Evolutionary conservation across 2,888 invertebrate genomes (phyloP).

Genomic region (Cremastinae sp.): DNA sequence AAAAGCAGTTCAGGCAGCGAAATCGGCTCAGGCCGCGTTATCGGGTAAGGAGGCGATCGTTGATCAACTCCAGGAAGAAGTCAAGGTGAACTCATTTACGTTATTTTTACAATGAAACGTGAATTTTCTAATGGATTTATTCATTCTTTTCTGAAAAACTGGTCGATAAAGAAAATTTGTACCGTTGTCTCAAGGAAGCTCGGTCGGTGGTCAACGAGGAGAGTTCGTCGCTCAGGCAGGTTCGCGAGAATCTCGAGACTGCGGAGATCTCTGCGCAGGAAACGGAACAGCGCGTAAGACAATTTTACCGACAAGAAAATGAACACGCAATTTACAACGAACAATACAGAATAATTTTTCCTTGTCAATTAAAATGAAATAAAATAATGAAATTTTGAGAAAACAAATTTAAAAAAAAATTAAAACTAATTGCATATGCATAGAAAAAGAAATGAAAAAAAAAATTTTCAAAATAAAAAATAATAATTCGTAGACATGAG

Average conservation of each 20-base stretch:
- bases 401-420: no score
- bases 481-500: no score
- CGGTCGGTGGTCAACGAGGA: slow-evolving; percentile 85
- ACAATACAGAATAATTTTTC: no score
- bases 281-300: slow-evolving; percentile 81
- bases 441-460: no score
- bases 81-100: slow-evolving; percentile 66
- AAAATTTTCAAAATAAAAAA: no score
- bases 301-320: not conserved
- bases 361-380: no score
- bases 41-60: slow-evolving; percentile 71
- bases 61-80: slow-evolving; percentile 71
- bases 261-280: slow-evolving; percentile 85
- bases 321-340: no score
- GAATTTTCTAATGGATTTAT: not conserved
- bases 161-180: slow-evolving; percentile 43
- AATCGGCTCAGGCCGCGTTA: slow-evolving; percentile 72
- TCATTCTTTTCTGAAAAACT: not conserved
- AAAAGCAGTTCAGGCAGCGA: slow-evolving; percentile 73
- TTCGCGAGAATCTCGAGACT: slow-evolving; percentile 84
- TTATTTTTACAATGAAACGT: not conserved
- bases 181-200: slow-evolving; percentile 82
- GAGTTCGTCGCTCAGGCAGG: slow-evolving; percentile 83
- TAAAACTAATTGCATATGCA: no score
- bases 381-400: no score